A percentile compares a stretch with the other conserved stretches of the same genome.
Conservation (phyloP, 1,140 invertebrate species). For the Stegodyphus dumicola region DNA sequence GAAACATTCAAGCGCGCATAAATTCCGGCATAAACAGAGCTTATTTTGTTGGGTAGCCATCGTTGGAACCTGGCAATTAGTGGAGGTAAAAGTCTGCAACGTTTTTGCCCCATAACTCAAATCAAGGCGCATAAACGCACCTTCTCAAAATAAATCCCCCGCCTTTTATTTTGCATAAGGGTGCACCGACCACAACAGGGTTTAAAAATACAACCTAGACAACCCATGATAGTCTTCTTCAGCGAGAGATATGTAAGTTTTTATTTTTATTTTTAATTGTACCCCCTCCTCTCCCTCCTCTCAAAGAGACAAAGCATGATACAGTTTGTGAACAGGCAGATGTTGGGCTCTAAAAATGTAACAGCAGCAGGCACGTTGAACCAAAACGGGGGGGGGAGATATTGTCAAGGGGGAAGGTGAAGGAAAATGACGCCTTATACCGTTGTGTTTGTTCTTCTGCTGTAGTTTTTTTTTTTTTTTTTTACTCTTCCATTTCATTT, state of each 20-base stretch:
- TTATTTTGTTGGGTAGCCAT: too few species aligned
- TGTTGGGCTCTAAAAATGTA: conserved; percentile 45
- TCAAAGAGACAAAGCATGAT: conserved; percentile 16
- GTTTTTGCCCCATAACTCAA: conserved; percentile 29
- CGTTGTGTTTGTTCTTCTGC: too few species aligned
- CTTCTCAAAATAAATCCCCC: conserved; percentile 46
- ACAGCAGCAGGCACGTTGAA: conserved; percentile 15
- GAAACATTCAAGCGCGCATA: too few species aligned
- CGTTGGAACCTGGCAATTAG: neutral
- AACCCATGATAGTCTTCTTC: conserved; percentile 4
- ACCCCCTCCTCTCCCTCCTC: neutral
- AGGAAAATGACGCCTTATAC: too few species aligned
- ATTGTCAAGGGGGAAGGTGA: too few species aligned
- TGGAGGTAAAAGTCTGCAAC: neutral
- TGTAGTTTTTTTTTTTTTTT: too few species aligned
- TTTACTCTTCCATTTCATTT: too few species aligned
- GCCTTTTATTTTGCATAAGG: conserved; percentile 38
- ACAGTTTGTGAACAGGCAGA: conserved; percentile 42
- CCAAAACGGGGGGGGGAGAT: too few species aligned
- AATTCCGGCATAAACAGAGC: too few species aligned
- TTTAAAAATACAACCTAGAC: conserved; percentile 37
- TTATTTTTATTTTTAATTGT: conserved; percentile 25
- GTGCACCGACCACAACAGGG: conserved; percentile 9
- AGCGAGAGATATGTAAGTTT: conserved; percentile 34
- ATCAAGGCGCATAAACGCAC: conserved; percentile 29